Evolutionary conservation across 2,113 vertebrate genomes (phyloP).

Genomic region (Brachyistius frenatus): DNA sequence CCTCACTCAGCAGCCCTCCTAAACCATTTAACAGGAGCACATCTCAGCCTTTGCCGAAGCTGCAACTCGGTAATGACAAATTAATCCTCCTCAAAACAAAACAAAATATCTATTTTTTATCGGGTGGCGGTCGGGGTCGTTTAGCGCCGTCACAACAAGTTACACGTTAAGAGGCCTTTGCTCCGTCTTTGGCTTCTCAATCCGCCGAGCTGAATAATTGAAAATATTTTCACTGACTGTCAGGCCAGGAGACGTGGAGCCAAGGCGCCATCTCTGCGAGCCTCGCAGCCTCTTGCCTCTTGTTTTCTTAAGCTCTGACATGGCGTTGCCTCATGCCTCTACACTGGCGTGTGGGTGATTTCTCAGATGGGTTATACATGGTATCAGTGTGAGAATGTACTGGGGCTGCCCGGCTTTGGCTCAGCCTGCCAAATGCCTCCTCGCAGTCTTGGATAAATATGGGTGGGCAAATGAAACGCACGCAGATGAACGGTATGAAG

Average conservation of each 20-base stretch:
- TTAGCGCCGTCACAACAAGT: slow-evolving; percentile 68
- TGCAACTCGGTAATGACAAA: slow-evolving; percentile 44
- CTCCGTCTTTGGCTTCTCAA: slow-evolving; percentile 39
- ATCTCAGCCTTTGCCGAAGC: not conserved
- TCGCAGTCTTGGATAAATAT: slow-evolving; percentile 46
- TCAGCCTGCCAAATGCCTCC: slow-evolving; percentile 39
- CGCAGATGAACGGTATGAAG: slow-evolving; percentile 25
- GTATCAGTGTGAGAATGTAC: slow-evolving; percentile 47
- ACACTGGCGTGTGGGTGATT: slow-evolving; percentile 30
- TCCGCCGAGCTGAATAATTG: slow-evolving; percentile 71
- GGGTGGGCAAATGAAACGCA: slow-evolving; percentile 40
- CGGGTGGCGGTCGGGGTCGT: slow-evolving; percentile 28
- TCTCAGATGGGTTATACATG: slow-evolving; percentile 38
- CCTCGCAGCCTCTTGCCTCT: slow-evolving; percentile 36
- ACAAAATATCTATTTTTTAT: slow-evolving; percentile 71
- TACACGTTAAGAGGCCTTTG: slow-evolving; percentile 53
- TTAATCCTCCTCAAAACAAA: slow-evolving; percentile 51
- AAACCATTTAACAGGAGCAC: not conserved
- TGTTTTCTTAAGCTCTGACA: slow-evolving; percentile 61
- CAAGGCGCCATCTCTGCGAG: slow-evolving; percentile 13
- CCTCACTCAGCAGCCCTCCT: not conserved
- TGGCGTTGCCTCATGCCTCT: slow-evolving; percentile 40
- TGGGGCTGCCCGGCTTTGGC: slow-evolving; percentile 5
- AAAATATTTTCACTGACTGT: slow-evolving; percentile 57
- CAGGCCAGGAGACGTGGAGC: slow-evolving; percentile 28